These are phyloP conservation scores for Myotis myotis DNA, from an alignment of 2,797 vertebrate genomes.

Conservation along the genomic window DNA sequence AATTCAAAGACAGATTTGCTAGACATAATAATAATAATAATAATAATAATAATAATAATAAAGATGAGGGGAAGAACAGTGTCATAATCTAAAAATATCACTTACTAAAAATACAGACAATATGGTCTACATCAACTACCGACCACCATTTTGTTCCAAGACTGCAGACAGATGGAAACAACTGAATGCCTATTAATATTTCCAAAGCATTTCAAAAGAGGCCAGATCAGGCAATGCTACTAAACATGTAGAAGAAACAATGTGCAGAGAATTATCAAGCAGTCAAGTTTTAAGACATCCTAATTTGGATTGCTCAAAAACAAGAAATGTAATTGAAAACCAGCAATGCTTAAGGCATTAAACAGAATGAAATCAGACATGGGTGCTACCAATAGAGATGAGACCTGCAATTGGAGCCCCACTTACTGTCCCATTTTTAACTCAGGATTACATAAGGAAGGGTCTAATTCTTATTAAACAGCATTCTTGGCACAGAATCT, in stretches of 20 bases:
- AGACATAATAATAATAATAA: neutral
- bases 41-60: neutral
- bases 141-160: neutral
- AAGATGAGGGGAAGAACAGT: neutral
- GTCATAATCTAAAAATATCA: neutral
- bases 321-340: neutral
- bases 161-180: neutral
- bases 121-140: neutral
- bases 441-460: neutral
- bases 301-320: neutral
- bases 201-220: neutral
- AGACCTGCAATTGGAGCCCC: neutral
- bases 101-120: slow-evolving; percentile 6
- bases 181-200: neutral
- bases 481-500: neutral
- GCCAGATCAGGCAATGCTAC: neutral
- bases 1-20: neutral
- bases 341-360: neutral
- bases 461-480: neutral
- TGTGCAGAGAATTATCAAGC: neutral
- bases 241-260: neutral
- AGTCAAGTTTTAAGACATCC: neutral
- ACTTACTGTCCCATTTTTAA: neutral
- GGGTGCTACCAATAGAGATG: neutral
- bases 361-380: neutral